Evolutionary conservation across 2,797 vertebrate species (phyloP).

Genomic region (Sus cebifrons): DNA sequence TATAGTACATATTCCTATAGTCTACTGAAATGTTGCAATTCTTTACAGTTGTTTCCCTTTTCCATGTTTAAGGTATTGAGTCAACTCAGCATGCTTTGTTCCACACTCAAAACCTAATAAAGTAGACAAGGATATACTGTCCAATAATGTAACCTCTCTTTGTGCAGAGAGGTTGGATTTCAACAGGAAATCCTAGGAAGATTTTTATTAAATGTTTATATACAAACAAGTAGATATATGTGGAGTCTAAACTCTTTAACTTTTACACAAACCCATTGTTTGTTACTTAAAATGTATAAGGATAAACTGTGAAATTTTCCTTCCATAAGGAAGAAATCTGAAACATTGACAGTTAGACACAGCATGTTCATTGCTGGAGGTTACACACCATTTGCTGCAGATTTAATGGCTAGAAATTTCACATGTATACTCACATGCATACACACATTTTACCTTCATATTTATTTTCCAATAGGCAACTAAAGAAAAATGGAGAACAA

Average conservation of each 20-base stretch:
- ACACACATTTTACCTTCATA: not conserved
- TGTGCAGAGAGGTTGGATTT: not conserved
- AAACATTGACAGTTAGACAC: not conserved
- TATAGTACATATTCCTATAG: not conserved
- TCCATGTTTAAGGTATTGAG: not conserved
- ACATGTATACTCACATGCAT: not conserved
- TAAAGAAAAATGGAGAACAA: not conserved
- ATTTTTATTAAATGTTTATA: not conserved
- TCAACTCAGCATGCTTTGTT: not conserved
- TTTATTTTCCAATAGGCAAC: slow-evolving; percentile 23
- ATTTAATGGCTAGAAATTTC: not conserved
- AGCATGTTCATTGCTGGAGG: not conserved
- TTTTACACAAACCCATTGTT: not conserved
- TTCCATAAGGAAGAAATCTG: not conserved
- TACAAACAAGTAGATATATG: not conserved
- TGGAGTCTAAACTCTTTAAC: not conserved
- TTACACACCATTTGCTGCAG: not conserved
- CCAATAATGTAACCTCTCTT: not conserved
- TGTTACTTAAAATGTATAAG: slow-evolving; percentile 4
- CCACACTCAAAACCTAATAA: not conserved
- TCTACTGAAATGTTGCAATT: not conserved
- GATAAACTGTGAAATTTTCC: not conserved
- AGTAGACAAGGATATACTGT: not conserved
- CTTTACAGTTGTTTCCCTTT: slow-evolving; percentile 11
- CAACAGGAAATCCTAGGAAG: not conserved